Conservation (phyloP, 2,797 vertebrate species). For the Pitangus sulphuratus region DNA sequence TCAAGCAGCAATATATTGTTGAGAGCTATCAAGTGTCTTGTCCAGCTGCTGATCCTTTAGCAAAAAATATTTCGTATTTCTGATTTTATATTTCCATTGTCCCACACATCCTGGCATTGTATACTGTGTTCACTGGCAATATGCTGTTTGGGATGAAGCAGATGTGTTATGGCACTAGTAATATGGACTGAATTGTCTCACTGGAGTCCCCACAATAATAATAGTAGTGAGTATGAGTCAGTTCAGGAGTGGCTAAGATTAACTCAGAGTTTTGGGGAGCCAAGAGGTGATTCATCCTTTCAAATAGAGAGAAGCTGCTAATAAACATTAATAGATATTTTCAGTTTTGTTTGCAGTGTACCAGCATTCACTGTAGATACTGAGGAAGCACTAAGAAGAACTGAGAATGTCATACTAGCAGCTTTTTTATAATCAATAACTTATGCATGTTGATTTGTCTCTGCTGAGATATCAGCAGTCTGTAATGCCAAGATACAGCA, state of each 20-base stretch:
- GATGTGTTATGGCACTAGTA: not conserved
- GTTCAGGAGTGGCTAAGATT: conserved; percentile 58
- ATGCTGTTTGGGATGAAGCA: not conserved
- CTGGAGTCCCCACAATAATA: not conserved
- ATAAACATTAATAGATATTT: conserved; percentile 36
- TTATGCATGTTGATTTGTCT: not conserved
- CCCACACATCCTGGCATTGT: not conserved
- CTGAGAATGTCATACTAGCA: not conserved
- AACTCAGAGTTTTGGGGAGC: conserved; percentile 50
- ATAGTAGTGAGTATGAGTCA: conserved; percentile 42
- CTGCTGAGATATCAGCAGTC: not conserved
- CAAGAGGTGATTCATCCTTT: conserved; percentile 57
- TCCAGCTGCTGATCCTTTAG: not conserved
- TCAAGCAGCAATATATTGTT: not conserved
- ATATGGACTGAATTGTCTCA: not conserved
- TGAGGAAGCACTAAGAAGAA: not conserved
- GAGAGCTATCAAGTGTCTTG: not conserved
- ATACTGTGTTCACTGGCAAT: not conserved
- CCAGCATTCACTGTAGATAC: not conserved
- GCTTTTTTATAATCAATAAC: not conserved
- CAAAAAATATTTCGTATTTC: not conserved
- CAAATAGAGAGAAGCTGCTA: conserved; percentile 34
- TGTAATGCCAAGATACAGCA: not conserved
- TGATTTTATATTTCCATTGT: not conserved
- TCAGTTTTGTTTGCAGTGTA: not conserved